phyloP scores from a whole-genome alignment of 2,113 vertebrate genomes.

The Vulpes lagopus region DNA sequence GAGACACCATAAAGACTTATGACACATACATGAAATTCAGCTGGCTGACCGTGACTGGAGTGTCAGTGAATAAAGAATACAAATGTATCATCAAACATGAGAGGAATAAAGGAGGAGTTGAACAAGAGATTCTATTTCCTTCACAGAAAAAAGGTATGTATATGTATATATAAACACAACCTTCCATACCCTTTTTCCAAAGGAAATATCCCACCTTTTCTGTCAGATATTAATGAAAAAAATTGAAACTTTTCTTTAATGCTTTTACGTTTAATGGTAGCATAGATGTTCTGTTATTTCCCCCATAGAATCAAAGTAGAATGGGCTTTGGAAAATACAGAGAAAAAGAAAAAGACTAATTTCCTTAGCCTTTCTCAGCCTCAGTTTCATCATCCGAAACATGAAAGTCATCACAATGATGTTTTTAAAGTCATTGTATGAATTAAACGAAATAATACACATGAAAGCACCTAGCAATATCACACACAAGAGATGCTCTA shows the following conservation, averaged over 20 bases:
- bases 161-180: not conserved
- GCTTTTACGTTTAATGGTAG: not conserved
- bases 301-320: not conserved
- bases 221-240: constrained; percentile 5
- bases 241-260: not conserved
- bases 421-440: not conserved
- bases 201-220: not conserved
- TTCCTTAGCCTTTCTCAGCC: not conserved
- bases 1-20: not conserved
- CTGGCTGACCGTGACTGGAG: constrained; percentile 83
- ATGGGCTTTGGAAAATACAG: not conserved
- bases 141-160: constrained; percentile 63
- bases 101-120: not conserved
- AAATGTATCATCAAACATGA: constrained; percentile 60
- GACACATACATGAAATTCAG: constrained; percentile 81
- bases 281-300: not conserved
- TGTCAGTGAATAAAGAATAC: constrained; percentile 36
- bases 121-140: constrained; percentile 70
- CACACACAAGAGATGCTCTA: not conserved
- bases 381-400: not conserved
- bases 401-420: not conserved
- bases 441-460: not conserved
- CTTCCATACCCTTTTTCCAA: not conserved
- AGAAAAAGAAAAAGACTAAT: not conserved
- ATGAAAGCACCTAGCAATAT: not conserved